Conservation (phyloP, 1,140 invertebrate genomes). For the Scylla paramamosain region DNA sequence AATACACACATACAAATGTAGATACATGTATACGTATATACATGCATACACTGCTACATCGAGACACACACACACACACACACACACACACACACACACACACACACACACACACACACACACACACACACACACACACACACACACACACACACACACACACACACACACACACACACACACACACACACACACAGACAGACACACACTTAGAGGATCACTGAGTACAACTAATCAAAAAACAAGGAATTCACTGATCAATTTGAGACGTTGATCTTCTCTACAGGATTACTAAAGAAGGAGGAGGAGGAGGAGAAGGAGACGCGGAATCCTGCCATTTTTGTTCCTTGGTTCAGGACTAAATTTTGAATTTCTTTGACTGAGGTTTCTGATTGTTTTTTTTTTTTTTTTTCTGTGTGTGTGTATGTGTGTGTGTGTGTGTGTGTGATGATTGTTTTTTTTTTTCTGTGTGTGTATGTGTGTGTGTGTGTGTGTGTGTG, state of each 20-base stretch:
- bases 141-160: slow-evolving; percentile 20
- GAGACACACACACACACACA: not conserved
- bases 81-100: not conserved
- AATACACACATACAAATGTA: not conserved
- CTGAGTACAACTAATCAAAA: slow-evolving; percentile 19
- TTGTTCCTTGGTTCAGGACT: not conserved
- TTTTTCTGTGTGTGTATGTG: too few relatives aligned
- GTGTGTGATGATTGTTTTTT: not conserved
- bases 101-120: slow-evolving; percentile 5
- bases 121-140: not conserved
- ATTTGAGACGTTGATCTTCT: not conserved
- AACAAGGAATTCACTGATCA: not conserved
- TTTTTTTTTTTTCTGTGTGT: not conserved
- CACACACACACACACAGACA: slow-evolving; percentile 7
- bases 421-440: not conserved
- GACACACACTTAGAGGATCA: not conserved
- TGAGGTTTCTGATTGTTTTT: not conserved
- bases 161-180: slow-evolving; percentile 19
- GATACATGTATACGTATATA: too few relatives aligned
- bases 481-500: too few relatives aligned
- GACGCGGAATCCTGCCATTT: not conserved
- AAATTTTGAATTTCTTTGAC: not conserved
- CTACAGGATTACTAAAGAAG: not conserved
- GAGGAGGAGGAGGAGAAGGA: not conserved
- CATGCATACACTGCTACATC: not conserved